Base-by-base conservation (phyloP, 1,140 invertebrate species). In the Metopolophium dirhodum region DNA sequence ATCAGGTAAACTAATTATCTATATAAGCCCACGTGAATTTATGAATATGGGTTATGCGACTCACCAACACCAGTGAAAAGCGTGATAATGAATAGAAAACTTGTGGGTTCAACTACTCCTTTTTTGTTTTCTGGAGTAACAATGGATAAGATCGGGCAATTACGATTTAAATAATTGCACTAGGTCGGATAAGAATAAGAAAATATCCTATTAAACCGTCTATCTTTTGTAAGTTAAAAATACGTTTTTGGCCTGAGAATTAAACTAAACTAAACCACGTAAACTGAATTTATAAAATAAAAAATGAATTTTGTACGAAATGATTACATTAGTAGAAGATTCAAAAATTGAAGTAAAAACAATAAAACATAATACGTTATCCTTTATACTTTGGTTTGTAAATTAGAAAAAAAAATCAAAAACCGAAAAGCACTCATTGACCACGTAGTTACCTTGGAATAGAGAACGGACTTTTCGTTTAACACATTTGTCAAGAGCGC, bases 1-100 rank as follows among this genome's bases (percentile, higher is more conserved):
- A 86, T 86, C 30, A 7, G 14, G 45, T 45, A 7, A 30, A 86
- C 49, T 51, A 49, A 89, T 41, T 23, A 30, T 37, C n/a, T 89
- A 57, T 89, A 57, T 89, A 37, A 47, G 20, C 91, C 91, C 47
- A 92, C 91, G 9, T 47, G 3, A 9, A 49, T 82, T 49, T 49
- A 92, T 37, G 91, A 92, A 92, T 92, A 92, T 92, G 47, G 68
- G 91, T 92, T 92, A 92, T 83, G 23, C 57, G 45, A 89, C n/a
- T 77, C 90, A 82, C 14, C 7, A 91, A 83, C 47, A 92, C n/a
- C 26, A 14, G 23, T 1, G 77, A 54, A 83, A 91, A 83, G 54
- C 20, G 47, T 26, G 57, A 77, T 91, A 91, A 91, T 92, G 91
- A 92, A 92, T 92, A 83, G 91, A 37, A 83, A 92, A 83, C 77